These are phyloP conservation scores for Periophthalmodon schlosseri DNA, from an alignment of 2,113 vertebrate genomes.

Conservation along the genomic window DNA sequence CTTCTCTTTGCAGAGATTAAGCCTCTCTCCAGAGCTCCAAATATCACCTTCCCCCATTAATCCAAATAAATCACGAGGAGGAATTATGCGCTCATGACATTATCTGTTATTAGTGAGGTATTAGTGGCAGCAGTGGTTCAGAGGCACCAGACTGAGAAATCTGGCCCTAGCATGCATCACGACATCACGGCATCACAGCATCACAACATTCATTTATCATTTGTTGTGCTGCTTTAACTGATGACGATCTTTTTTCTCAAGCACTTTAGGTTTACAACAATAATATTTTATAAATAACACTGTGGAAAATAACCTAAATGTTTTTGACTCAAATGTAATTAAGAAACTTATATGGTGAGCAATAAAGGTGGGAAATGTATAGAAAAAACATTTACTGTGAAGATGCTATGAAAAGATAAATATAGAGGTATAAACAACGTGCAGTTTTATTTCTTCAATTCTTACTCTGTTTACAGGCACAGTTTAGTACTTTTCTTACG, in stretches of 20 bases:
- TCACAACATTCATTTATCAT: neutral
- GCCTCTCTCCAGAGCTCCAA: conserved; percentile 42
- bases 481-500: neutral
- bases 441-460: too few relatives aligned
- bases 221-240: neutral
- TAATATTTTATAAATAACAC: neutral
- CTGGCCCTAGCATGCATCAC: conserved; percentile 8
- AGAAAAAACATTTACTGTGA: too few relatives aligned
- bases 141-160: conserved; percentile 7
- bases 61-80: conserved; percentile 59
- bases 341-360: neutral
- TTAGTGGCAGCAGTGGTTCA: conserved; percentile 25
- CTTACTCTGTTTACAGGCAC: neutral
- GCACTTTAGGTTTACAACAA: neutral
- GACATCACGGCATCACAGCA: conserved; percentile 1
- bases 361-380: neutral
- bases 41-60: conserved; percentile 67
- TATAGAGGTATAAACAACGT: too few relatives aligned
- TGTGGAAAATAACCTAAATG: neutral
- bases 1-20: conserved; percentile 53
- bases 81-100: conserved; percentile 62
- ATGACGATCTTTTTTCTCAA: neutral
- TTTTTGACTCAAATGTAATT: neutral
- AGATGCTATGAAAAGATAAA: too few relatives aligned
- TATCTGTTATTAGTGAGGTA: conserved; percentile 61